Conservation (phyloP, 2,113 vertebrate genomes). For the Leptobrachium leishanense region DNA sequence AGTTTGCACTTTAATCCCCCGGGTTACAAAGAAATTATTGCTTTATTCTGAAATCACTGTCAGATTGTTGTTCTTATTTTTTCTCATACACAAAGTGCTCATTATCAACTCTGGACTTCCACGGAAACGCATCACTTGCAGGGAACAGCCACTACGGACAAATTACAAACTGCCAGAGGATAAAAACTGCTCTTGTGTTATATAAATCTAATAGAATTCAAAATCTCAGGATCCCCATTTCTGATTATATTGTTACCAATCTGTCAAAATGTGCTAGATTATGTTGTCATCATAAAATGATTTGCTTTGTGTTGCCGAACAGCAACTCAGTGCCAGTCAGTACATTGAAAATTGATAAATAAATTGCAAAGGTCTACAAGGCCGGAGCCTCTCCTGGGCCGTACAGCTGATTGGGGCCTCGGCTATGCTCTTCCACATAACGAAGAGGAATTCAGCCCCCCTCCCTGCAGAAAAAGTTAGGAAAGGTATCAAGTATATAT, state of each 20-base stretch:
- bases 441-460: no score
- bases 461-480: no score
- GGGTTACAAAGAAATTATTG: conserved; percentile 16
- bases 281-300: background rate
- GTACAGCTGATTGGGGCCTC: no score
- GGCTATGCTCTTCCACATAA: no score
- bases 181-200: conserved; percentile 2
- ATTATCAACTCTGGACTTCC: conserved; percentile 24
- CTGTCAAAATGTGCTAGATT: conserved; percentile 7
- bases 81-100: conserved; percentile 29
- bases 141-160: conserved; percentile 17
- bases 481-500: no score
- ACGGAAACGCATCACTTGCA: conserved; percentile 28
- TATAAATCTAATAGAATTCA: conserved; percentile 16
- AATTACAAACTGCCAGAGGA: conserved; percentile 10
- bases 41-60: conserved; percentile 38
- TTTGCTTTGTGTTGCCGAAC: background rate
- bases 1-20: conserved; percentile 27
- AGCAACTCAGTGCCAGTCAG: no score
- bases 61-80: conserved; percentile 30
- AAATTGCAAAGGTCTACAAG: no score
- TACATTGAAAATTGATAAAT: no score
- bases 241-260: conserved; percentile 3
- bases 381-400: no score
- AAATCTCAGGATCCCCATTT: background rate